These are phyloP conservation scores for Barnardius zonarius DNA, from an alignment of 2,113 vertebrate genomes.

Conservation along the genomic window DNA sequence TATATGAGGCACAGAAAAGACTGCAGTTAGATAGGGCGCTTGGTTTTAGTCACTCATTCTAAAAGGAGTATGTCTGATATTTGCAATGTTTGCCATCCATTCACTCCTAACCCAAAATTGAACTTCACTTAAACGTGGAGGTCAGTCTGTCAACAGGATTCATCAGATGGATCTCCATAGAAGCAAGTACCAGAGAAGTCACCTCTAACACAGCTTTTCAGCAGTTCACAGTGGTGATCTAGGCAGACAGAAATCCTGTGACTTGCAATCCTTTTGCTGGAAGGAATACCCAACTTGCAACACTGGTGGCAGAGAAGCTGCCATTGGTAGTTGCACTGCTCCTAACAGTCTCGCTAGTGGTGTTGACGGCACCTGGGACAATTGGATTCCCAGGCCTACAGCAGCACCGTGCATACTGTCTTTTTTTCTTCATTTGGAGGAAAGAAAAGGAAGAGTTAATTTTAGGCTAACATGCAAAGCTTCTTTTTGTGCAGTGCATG, in stretches of 20 bases:
- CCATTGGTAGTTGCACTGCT: not conserved
- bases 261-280: not conserved
- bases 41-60: not conserved
- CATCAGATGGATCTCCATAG: not conserved
- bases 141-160: not conserved
- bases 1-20: not conserved
- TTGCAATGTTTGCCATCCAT: not conserved
- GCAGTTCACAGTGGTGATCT: not conserved
- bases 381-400: not conserved
- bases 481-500: not conserved
- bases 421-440: not conserved
- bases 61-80: not conserved
- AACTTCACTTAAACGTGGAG: not conserved
- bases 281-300: not conserved
- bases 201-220: not conserved
- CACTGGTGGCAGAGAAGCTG: not conserved
- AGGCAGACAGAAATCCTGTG: not conserved
- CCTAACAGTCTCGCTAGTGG: not conserved
- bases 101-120: not conserved
- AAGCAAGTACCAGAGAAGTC: not conserved
- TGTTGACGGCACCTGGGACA: not conserved
- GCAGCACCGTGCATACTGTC: not conserved
- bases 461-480: not conserved
- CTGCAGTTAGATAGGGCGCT: not conserved
- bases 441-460: constrained; percentile 10